phyloP scores from a whole-genome alignment of 2,113 vertebrate genomes.

The Thinocorus orbignyianus region DNA sequence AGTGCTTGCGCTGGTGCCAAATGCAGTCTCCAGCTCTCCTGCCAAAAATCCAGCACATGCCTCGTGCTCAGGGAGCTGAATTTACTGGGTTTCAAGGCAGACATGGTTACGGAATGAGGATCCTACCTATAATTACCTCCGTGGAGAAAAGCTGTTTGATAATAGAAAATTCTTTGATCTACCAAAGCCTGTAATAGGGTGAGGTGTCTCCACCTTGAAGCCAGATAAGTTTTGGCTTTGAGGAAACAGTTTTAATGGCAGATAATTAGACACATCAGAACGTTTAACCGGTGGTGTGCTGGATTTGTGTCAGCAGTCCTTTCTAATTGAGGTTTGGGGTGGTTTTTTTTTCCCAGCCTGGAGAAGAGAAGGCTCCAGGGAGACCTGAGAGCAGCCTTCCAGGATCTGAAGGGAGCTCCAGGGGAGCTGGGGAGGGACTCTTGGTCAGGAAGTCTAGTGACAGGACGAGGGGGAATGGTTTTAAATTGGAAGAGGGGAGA shows the following conservation, averaged over 20 bases:
- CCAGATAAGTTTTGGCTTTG: slow-evolving; percentile 8
- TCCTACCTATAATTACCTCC: slow-evolving; percentile 39
- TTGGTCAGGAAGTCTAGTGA: too few species aligned
- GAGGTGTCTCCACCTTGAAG: slow-evolving; percentile 15
- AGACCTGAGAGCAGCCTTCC: too few species aligned
- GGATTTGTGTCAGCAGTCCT: neutral
- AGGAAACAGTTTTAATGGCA: slow-evolving; percentile 8
- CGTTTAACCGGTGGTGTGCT: neutral
- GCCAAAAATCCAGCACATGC: slow-evolving; percentile 32
- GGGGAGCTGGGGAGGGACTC: too few species aligned
- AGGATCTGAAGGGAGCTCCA: too few species aligned
- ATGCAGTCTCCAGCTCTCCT: slow-evolving; percentile 11
- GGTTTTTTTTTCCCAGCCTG: too few species aligned
- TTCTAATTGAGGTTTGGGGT: neutral
- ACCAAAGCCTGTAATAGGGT: neutral
- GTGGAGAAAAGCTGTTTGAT: slow-evolving; percentile 35
- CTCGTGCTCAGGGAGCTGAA: neutral
- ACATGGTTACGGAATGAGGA: neutral
- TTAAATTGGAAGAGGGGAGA: too few species aligned
- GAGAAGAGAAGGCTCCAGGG: too few species aligned
- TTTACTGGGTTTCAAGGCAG: neutral
- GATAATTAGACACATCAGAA: neutral
- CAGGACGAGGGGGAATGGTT: too few species aligned
- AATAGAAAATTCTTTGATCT: slow-evolving; percentile 37
- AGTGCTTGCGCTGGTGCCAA: slow-evolving; percentile 41